phyloP scores from a whole-genome alignment of 1,140 invertebrate genomes.

The Lutraria rhynchaena region DNA sequence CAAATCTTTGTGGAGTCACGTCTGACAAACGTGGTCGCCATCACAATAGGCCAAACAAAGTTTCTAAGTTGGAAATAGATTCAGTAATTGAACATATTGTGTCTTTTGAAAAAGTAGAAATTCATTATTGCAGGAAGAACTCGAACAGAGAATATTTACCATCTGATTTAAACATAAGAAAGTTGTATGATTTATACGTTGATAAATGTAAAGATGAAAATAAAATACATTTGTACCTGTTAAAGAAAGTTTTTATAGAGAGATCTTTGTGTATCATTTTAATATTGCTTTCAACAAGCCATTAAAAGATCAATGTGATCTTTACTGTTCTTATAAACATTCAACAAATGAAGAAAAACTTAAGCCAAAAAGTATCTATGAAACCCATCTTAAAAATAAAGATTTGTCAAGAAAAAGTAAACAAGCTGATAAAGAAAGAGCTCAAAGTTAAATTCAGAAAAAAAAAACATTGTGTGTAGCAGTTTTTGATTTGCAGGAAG shows the following conservation, averaged over 20 bases:
- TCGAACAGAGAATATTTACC: constrained; percentile 29
- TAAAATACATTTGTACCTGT: background rate
- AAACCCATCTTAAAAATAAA: constrained; percentile 39
- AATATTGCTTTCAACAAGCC: constrained; percentile 26
- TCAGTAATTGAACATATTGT: constrained; percentile 13
- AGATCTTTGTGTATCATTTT: constrained; percentile 14
- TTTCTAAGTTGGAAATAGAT: background rate
- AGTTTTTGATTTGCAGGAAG: constrained; percentile 42
- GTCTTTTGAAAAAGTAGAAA: constrained; percentile 7
- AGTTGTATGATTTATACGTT: constrained; percentile 24
- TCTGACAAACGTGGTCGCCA: background rate
- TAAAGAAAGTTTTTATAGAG: constrained; percentile 1
- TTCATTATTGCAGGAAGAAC: constrained; percentile 38
- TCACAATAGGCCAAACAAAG: constrained; percentile 7
- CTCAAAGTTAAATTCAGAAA: background rate
- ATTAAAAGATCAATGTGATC: constrained; percentile 39
- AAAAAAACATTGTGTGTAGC: background rate
- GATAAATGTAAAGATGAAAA: constrained; percentile 2
- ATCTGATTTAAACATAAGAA: constrained; percentile 3
- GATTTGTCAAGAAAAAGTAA: constrained; percentile 13
- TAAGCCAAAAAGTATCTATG: background rate
- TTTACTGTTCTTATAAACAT: background rate
- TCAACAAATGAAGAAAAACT: background rate
- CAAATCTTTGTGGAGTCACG: background rate
- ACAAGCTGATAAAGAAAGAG: constrained; percentile 22